phyloP scores from a whole-genome alignment of 2,113 vertebrate species.

The Pangasianodon hypophthalmus region DNA sequence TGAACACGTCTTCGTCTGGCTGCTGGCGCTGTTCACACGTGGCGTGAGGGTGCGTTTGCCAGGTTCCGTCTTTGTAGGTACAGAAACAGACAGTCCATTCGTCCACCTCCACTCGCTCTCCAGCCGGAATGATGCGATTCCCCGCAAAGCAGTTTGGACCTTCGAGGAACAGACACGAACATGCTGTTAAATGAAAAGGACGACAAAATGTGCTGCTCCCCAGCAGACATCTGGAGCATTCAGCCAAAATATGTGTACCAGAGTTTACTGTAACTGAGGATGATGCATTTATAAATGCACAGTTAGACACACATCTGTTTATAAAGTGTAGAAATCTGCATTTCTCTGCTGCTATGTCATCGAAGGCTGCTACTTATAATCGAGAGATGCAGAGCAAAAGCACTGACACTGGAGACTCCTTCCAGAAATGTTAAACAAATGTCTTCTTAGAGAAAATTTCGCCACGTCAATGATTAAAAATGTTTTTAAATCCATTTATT shows the following conservation, averaged over 20 bases:
- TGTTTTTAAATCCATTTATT: neutral
- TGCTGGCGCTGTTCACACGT: conserved; percentile 55
- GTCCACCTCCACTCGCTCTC: conserved; percentile 71
- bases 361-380: neutral
- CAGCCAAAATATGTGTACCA: neutral
- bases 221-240: neutral
- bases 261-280: neutral
- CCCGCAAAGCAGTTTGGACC: conserved; percentile 79
- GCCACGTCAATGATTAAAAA: neutral
- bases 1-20: conserved; percentile 44
- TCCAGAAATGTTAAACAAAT: neutral
- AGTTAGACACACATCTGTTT: neutral
- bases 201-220: too few species aligned
- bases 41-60: conserved; percentile 71
- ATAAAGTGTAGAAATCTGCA: neutral
- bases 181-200: neutral
- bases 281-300: neutral
- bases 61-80: conserved; percentile 68
- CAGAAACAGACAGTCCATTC: conserved; percentile 73
- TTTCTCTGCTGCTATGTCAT: neutral
- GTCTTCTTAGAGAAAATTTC: neutral
- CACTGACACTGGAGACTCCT: neutral
- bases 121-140: conserved; percentile 72
- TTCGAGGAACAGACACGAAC: conserved; percentile 37
- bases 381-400: neutral